Percentiles rank a stretch among this genome's conserved stretches.
Conservation (phyloP, 1,140 invertebrate species). For the Eubasilissa regina region DNA sequence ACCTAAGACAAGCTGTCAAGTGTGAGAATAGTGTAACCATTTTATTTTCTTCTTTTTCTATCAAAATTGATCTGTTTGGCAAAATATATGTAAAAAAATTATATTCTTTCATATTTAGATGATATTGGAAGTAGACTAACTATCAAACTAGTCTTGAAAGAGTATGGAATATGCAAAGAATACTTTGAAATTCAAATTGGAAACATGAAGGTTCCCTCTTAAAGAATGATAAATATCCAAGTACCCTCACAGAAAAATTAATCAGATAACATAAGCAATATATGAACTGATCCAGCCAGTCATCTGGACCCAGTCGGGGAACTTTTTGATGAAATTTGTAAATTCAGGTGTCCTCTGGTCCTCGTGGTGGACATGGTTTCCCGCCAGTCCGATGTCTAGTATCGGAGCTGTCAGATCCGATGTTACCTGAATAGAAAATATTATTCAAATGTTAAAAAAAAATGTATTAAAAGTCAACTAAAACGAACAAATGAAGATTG, state of each 20-base stretch:
- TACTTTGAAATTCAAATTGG: too few relatives aligned
- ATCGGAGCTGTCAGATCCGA: slow-evolving; percentile 15
- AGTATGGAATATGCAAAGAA: too few relatives aligned
- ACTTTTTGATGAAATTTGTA: slow-evolving; percentile 31
- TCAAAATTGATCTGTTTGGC: neutral
- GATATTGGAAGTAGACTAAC: too few relatives aligned
- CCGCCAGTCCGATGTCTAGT: slow-evolving; percentile 40
- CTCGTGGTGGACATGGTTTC: slow-evolving; percentile 47
- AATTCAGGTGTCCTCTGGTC: slow-evolving; percentile 26
- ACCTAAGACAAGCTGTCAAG: too few relatives aligned
- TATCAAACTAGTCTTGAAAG: too few relatives aligned
- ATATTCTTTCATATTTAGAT: too few relatives aligned
- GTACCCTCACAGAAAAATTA: neutral
- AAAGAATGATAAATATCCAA: neutral
- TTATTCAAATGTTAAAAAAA: neutral
- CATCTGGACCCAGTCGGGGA: slow-evolving; percentile 43
- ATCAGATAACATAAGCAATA: slow-evolving; percentile 36
- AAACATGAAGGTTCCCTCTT: too few relatives aligned
- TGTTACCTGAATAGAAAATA: neutral
- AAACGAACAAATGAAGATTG: too few relatives aligned
- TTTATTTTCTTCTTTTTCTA: slow-evolving; percentile 64
- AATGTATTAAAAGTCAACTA: too few relatives aligned
- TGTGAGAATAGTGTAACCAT: slow-evolving; percentile 56
- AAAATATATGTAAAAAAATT: neutral
- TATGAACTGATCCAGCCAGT: slow-evolving; percentile 48